Conservation (phyloP, 2,113 vertebrate genomes). For the Dolichallabes microphthalmus region DNA sequence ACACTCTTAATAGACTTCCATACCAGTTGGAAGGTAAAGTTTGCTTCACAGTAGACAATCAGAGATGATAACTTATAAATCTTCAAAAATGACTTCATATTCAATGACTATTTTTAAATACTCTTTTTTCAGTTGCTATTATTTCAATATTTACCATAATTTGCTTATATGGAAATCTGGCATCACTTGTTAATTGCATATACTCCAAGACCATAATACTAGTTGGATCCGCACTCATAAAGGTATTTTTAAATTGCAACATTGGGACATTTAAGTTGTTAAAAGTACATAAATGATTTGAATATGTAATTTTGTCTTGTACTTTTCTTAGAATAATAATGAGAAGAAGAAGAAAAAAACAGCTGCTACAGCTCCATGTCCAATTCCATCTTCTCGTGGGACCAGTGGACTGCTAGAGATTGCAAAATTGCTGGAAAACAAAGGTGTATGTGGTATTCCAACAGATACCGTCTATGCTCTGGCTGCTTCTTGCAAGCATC, state of each 20-base stretch:
- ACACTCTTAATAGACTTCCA: constrained; percentile 75
- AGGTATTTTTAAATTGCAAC: constrained; percentile 62
- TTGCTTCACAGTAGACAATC: constrained; percentile 41
- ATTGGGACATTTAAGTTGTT: background rate
- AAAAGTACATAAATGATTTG: background rate
- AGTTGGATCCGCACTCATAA: constrained; percentile 75
- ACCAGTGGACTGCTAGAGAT: constrained; percentile 80
- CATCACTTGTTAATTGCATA: constrained; percentile 76
- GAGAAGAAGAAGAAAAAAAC: constrained; percentile 56
- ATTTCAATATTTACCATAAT: constrained; percentile 72
- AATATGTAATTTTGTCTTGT: background rate
- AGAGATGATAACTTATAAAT: background rate
- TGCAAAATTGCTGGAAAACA: constrained; percentile 70
- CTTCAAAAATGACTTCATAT: background rate
- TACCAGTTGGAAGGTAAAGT: constrained; percentile 77
- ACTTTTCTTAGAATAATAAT: constrained; percentile 49
- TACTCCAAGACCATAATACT: constrained; percentile 74
- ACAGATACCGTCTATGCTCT: constrained; percentile 88
- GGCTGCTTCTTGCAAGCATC: constrained; percentile 86
- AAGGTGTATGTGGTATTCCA: constrained; percentile 81
- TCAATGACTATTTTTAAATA: background rate
- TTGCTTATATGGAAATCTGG: constrained; percentile 78
- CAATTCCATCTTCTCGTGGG: constrained; percentile 69
- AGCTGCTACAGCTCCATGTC: constrained; percentile 62
- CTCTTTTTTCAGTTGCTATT: constrained; percentile 72